Percentiles rank a stretch among this genome's conserved stretches.
Evolutionary conservation across 2,113 vertebrate genomes (phyloP).

Genomic region (Pelvicachromis taeniatus): DNA sequence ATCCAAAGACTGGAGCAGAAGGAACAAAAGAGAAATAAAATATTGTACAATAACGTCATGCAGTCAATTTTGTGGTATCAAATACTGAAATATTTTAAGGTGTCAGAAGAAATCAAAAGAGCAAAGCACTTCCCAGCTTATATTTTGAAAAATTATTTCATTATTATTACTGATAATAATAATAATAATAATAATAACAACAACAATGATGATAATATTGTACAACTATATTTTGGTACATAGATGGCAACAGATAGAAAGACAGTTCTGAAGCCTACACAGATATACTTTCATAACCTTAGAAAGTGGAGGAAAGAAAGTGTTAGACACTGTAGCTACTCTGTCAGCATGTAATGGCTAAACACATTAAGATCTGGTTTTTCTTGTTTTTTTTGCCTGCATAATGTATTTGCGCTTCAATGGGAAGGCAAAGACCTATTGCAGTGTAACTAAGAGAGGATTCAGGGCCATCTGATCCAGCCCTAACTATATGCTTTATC

Average conservation of each 20-base stretch:
- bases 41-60: not conserved
- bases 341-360: not conserved
- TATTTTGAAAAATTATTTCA: not conserved
- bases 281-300: not conserved
- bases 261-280: not conserved
- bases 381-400: not conserved
- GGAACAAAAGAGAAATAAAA: not conserved
- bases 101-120: not conserved
- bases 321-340: not conserved
- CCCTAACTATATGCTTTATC: not conserved
- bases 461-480: not conserved
- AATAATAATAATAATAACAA: not conserved
- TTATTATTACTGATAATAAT: not conserved
- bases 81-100: not conserved
- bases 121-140: not conserved
- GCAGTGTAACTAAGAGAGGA: not conserved
- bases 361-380: not conserved
- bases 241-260: not conserved
- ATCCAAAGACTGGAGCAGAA: slow-evolving; percentile 84
- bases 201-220: not conserved
- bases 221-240: not conserved
- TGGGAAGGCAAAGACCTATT: not conserved
- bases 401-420: not conserved
- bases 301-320: not conserved
- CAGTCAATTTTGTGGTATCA: not conserved